Conservation (phyloP, 2,797 vertebrate species). For the Champsocephalus esox region DNA sequence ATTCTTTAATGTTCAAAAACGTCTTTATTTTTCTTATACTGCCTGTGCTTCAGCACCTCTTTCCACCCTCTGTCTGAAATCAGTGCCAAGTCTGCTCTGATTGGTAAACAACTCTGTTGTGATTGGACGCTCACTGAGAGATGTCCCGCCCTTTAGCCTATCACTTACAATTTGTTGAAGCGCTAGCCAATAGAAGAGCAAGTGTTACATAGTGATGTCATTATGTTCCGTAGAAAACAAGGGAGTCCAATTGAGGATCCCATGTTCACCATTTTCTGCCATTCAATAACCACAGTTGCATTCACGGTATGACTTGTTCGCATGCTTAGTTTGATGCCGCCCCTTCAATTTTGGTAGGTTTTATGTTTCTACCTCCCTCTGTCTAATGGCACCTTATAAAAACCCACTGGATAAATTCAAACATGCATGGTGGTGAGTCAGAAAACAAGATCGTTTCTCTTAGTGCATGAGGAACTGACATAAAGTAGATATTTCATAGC, state of each 20-base stretch:
- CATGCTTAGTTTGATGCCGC: constrained; percentile 5
- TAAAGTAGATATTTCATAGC: constrained; percentile 30
- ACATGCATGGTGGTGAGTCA: constrained; percentile 25
- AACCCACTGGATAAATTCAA: constrained; percentile 24
- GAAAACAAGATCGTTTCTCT: constrained; percentile 26
- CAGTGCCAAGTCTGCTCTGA: too few relatives aligned
- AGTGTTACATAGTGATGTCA: too few relatives aligned
- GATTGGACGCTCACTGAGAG: too few relatives aligned
- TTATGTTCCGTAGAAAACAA: too few relatives aligned
- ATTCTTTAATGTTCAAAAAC: too few relatives aligned
- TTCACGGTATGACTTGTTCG: constrained; percentile 8
- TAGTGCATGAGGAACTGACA: constrained; percentile 12
- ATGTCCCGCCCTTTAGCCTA: too few relatives aligned
- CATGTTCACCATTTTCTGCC: not conserved
- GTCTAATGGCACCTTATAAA: constrained; percentile 28
- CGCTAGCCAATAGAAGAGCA: too few relatives aligned
- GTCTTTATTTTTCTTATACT: too few relatives aligned
- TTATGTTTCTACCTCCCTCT: constrained; percentile 30
- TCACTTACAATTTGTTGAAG: too few relatives aligned
- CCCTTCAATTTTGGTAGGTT: constrained; percentile 20
- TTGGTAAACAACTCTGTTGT: too few relatives aligned
- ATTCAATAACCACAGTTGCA: not conserved
- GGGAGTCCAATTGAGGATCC: not conserved
- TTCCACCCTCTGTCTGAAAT: too few relatives aligned
- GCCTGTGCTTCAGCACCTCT: too few relatives aligned